phyloP scores from a whole-genome alignment of 1,140 invertebrate genomes.

The Coptotermes formosanus region DNA sequence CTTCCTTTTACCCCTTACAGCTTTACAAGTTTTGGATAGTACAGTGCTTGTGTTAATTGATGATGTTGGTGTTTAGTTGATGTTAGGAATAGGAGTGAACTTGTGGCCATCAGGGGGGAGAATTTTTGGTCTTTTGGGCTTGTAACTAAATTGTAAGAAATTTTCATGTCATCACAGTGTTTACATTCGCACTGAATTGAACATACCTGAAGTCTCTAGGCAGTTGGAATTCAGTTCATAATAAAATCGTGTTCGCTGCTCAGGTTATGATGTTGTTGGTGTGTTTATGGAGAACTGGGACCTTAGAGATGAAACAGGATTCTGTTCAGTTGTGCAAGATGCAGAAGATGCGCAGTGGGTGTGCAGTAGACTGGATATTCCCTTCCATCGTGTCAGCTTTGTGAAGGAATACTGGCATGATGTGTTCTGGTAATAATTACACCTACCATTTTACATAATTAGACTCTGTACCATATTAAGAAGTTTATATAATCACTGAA shows the following conservation, averaged over 20 bases:
- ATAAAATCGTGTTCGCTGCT: not conserved
- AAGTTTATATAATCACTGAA: too few species aligned
- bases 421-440: conserved; percentile 74
- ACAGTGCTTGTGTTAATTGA: too few species aligned
- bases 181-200: not conserved
- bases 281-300: conserved; percentile 98
- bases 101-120: too few species aligned
- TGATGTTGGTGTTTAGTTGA: too few species aligned
- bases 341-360: conserved; percentile 80
- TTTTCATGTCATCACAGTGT: too few species aligned
- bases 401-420: conserved; percentile 98
- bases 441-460: not conserved
- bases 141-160: too few species aligned
- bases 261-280: conserved; percentile 81
- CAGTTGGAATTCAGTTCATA: not conserved
- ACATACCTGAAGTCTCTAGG: not conserved
- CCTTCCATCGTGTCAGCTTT: conserved; percentile 78
- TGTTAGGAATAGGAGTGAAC: too few species aligned
- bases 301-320: conserved; percentile 78
- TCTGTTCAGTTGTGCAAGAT: conserved; percentile 78
- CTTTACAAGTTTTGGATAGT: too few species aligned
- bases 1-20: too few species aligned
- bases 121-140: too few species aligned
- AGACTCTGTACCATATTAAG: not conserved
- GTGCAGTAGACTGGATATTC: conserved; percentile 77